Base-by-base conservation (phyloP, 2,888 invertebrate genomes). In the Barypeithes pellucidus region DNA sequence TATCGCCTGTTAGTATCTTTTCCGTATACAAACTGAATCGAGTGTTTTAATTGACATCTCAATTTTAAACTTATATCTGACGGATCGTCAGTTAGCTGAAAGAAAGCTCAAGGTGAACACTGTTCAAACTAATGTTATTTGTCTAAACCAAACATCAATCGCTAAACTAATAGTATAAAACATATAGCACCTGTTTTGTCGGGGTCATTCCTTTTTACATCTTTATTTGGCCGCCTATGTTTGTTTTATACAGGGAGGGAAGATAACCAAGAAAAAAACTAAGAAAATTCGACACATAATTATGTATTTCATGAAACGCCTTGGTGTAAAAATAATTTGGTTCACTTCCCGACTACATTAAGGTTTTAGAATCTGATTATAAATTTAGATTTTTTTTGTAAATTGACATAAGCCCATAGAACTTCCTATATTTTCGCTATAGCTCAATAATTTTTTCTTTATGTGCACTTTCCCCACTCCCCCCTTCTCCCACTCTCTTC, bases 201-300 rank as follows among this genome's bases (percentile, higher is more conserved):
- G 72, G 67, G 67, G 67, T 67, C 63, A 67, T 62, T 72, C 72
- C 72, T 72, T 72, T 72, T 67, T 72, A 72, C 72, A 72, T 72
- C 67, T 67, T 59, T 72, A 72, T 72, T 72, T 72, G 72, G 62
- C 72, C 72, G 72, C 54, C 72, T 62, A 36, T 72, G 39, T 72
- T 72, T 67, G 45, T 43, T 72, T 67, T 72, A 54, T 72, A 60
- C 54, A 33, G 33, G 33, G 9, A 16, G 18, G 33, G n/a, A n/a
- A 50, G 0, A 22, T 16, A 16, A 3, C 16, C 43, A n/a, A 43
- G 1, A 43, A 3, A 16, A 7, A 16, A 39, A 0, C 1, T 12
- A 39, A 39, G 12, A 29, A 29, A 29, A 29, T 9, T 29, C 7
- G 29, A 29, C n/a, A n/a, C n/a, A n/a, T n/a, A n/a, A n/a, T n/a